phyloP scores from a whole-genome alignment of 2,797 vertebrate genomes.

The Pelochelys cantorii region DNA sequence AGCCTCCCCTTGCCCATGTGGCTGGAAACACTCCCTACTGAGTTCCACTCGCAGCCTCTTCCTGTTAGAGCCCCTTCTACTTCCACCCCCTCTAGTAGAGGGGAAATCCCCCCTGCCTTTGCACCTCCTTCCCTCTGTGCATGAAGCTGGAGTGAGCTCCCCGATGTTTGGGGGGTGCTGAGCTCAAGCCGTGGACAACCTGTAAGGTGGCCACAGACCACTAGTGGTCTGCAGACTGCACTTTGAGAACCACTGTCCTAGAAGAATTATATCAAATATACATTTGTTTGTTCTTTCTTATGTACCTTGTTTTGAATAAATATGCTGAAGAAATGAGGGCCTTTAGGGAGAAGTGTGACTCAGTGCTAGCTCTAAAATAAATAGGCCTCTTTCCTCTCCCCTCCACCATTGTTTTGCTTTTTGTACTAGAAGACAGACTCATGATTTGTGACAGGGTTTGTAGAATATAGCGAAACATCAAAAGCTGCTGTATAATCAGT shows the following conservation, averaged over 20 bases:
- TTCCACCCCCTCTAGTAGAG: too few relatives aligned
- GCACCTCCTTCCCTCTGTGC: too few relatives aligned
- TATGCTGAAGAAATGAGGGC: neutral
- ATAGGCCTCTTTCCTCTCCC: accelerated
- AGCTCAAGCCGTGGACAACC: too few relatives aligned
- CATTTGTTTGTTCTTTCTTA: neutral
- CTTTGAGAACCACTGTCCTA: neutral
- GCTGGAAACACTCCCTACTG: too few relatives aligned
- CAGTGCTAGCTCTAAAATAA: neutral
- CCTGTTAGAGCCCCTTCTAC: too few relatives aligned
- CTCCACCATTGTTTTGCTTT: neutral
- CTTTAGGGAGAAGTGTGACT: neutral
- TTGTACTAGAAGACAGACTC: neutral
- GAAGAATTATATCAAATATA: neutral
- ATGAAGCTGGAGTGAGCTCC: too few relatives aligned
- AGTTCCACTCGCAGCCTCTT: too few relatives aligned
- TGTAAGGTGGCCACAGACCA: too few relatives aligned
- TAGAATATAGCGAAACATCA: neutral
- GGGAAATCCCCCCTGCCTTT: too few relatives aligned
- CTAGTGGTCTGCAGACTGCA: too few relatives aligned
- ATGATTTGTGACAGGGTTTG: neutral
- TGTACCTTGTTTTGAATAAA: neutral
- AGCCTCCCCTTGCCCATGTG: too few relatives aligned
- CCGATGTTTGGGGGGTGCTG: too few relatives aligned
- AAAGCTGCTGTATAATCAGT: neutral